A percentile compares a stretch with the other conserved stretches of the same genome.
These are phyloP conservation scores for Salticus scenicus DNA, from an alignment of 2,888 invertebrate genomes.

Conservation along the genomic window DNA sequence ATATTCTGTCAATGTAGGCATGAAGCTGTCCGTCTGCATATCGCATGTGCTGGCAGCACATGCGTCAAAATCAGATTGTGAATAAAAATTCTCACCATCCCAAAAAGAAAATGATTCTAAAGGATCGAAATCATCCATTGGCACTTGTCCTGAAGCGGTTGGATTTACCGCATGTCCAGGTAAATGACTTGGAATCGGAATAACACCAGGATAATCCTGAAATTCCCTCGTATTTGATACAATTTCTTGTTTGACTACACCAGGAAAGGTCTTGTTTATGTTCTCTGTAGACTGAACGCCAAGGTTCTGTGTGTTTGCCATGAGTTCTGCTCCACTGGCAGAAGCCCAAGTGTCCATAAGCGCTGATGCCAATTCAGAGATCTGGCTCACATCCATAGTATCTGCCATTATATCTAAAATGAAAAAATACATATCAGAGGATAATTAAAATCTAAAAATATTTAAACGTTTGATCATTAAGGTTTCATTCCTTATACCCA, in stretches of 20 bases:
- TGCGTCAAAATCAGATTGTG: constrained; percentile 24
- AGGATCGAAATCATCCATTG: constrained; percentile 65
- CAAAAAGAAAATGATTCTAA: constrained; percentile 60
- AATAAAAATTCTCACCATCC: constrained; percentile 65
- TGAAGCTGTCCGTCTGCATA: constrained; percentile 30
- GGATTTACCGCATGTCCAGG: constrained; percentile 35
- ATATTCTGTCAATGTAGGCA: constrained; percentile 39
- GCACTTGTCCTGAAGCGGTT: constrained; percentile 29
- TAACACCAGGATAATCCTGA: constrained; percentile 24
- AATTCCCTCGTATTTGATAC: constrained; percentile 14
- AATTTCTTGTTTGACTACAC: constrained; percentile 48
- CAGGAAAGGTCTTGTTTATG: constrained; percentile 40
- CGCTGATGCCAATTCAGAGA: constrained; percentile 63
- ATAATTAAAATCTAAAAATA: neutral
- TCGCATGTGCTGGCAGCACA: constrained; percentile 14
- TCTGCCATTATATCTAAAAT: constrained; percentile 20
- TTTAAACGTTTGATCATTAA: neutral
- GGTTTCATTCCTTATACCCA: too few relatives aligned
- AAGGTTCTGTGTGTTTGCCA: constrained; percentile 32
- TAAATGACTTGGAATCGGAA: constrained; percentile 28
- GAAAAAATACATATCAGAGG: neutral
- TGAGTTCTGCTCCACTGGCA: constrained; percentile 46
- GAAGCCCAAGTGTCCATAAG: constrained; percentile 60
- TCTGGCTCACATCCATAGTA: constrained; percentile 64
- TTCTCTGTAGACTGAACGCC: constrained; percentile 46